phyloP scores from a whole-genome alignment of 2,888 invertebrate species.

The Leptopilina drosophilae region DNA sequence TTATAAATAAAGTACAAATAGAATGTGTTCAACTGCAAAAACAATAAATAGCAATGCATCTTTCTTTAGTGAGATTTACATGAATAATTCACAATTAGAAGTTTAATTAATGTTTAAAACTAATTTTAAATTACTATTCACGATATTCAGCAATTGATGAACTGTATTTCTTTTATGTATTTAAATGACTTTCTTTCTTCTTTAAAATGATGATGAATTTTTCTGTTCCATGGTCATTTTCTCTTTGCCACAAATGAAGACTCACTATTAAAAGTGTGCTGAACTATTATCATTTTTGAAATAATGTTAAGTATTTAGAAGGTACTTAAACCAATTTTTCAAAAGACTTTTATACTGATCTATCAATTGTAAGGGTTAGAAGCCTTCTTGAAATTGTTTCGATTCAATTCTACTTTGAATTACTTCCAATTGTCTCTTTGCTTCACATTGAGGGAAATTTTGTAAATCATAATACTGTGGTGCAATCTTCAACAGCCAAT shows the following conservation, averaged over 20 bases:
- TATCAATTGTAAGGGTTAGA: constrained; percentile 79
- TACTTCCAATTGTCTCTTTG: constrained; percentile 93
- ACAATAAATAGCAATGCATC: not conserved
- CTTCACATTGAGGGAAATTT: constrained; percentile 99
- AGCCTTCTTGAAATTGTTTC: constrained; percentile 92
- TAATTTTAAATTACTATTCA: constrained; percentile 6
- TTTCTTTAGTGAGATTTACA: not conserved
- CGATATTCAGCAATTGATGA: not conserved
- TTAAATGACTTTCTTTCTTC: constrained; percentile 32
- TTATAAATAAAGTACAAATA: constrained; percentile 19
- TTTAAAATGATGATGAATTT: not conserved
- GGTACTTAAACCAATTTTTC: constrained; percentile 46
- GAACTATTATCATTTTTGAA: constrained; percentile 39
- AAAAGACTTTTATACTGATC: constrained; percentile 61
- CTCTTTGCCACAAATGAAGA: constrained; percentile 36
- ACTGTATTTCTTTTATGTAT: not conserved
- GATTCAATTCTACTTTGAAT: constrained; percentile 92
- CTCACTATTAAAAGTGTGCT: constrained; percentile 42
- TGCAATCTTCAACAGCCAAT: constrained; percentile 96
- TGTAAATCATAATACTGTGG: constrained; percentile 99
- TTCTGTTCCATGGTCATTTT: too few species aligned
- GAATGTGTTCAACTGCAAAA: constrained; percentile 31
- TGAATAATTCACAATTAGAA: not conserved
- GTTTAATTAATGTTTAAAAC: not conserved
- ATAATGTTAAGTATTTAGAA: constrained; percentile 26